Percentiles rank a stretch among this genome's conserved stretches.
These are phyloP conservation scores for Acronicta leporina DNA, from an alignment of 2,888 invertebrate genomes.

Conservation along the genomic window DNA sequence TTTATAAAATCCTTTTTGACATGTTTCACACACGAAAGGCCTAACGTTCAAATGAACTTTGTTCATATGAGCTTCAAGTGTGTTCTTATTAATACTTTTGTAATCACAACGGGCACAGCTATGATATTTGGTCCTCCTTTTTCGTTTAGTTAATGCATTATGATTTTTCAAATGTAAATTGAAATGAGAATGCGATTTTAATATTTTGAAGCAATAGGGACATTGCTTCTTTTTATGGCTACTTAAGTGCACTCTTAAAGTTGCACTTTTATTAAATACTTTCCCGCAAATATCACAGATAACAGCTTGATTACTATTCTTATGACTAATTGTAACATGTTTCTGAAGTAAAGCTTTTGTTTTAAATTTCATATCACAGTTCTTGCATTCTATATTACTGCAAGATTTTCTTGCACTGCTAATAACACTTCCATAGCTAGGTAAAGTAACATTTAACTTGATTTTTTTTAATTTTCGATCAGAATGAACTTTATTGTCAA, in stretches of 20 bases:
- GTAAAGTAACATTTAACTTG: constrained; percentile 34
- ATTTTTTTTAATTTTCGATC: constrained; percentile 30
- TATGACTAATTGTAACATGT: constrained; percentile 48
- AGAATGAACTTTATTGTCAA: constrained; percentile 30
- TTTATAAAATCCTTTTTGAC: constrained; percentile 72
- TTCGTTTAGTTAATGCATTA: constrained; percentile 44
- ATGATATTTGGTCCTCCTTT: constrained; percentile 50
- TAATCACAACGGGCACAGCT: constrained; percentile 67
- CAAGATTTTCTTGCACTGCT: constrained; percentile 6
- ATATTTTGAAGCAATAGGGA: constrained; percentile 64
- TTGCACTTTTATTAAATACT: constrained; percentile 50
- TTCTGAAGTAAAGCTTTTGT: constrained; percentile 42
- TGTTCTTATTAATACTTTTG: constrained; percentile 63
- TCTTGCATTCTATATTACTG: constrained; percentile 13
- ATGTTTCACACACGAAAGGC: constrained; percentile 68
- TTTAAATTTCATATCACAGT: constrained; percentile 50
- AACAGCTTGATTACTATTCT: constrained; percentile 48
- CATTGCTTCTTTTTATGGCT: constrained; percentile 64
- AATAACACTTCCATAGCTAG: constrained; percentile 28
- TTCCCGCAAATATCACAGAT: constrained; percentile 67
- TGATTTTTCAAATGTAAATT: constrained; percentile 64
- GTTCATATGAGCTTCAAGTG: constrained; percentile 72
- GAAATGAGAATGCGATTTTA: constrained; percentile 67
- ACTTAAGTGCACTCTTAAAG: constrained; percentile 60
- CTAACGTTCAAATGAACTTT: constrained; percentile 67